These are phyloP conservation scores for Tetragnatha versicolor DNA, from an alignment of 1,140 invertebrate species.

Conservation along the genomic window DNA sequence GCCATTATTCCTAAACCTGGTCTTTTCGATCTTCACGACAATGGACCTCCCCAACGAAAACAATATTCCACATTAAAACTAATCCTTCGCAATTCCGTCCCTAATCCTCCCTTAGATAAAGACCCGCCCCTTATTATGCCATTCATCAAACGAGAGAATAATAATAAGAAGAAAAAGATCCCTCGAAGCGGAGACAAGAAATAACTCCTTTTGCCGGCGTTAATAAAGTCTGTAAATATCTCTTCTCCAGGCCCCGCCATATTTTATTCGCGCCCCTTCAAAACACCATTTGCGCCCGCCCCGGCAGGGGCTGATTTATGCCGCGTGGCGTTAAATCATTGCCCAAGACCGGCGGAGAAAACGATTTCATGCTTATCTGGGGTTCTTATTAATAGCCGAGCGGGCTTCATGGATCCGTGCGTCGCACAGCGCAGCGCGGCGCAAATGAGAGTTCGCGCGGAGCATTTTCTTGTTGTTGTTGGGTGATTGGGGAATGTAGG, in stretches of 20 bases:
- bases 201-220: constrained; percentile 30
- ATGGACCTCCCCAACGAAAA: too few species aligned
- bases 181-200: too few species aligned
- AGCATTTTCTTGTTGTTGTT: too few species aligned
- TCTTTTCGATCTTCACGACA: too few species aligned
- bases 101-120: too few species aligned
- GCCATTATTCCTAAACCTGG: too few species aligned
- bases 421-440: background rate
- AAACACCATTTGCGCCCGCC: background rate
- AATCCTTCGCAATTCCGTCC: too few species aligned
- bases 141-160: too few species aligned
- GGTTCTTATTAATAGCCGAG: constrained; percentile 42
- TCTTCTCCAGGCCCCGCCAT: constrained; percentile 17
- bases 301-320: constrained; percentile 36
- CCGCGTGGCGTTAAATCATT: constrained; percentile 44
- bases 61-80: too few species aligned
- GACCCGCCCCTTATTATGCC: too few species aligned
- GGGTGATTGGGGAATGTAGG: too few species aligned
- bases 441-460: background rate
- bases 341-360: constrained; percentile 23
- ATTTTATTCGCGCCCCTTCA: constrained; percentile 6
- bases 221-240: constrained; percentile 52
- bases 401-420: constrained; percentile 28
- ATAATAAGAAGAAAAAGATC: too few species aligned
- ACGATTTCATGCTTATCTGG: constrained; percentile 51